Evolutionary conservation across 1,140 invertebrate species (phyloP), one percentile per base, ranked within the genome.

Genomic region (Paralvinella palmiformis): DNA sequence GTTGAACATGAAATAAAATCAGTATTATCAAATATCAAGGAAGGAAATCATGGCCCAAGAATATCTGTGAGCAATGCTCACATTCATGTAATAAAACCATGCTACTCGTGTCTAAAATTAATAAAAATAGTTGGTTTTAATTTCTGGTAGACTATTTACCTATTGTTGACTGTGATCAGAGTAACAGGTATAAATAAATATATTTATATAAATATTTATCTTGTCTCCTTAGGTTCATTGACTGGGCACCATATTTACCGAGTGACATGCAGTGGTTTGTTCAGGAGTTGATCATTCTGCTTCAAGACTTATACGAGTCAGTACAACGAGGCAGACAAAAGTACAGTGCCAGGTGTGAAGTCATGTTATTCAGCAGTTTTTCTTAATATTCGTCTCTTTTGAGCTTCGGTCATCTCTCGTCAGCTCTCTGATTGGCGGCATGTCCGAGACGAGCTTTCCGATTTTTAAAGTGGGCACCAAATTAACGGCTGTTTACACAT

Each of bases 211-310:
- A n/a, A 7, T 50, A 63, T 36, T 56, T 70, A 59, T 65, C 24
- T 64, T 33, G 72, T 69, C 71, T 72, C 68, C 71, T 10, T 65
- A 88, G 86, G 73, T 81, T 86, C 24, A 79, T 87, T 63, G 73
- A 83, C 35, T 81, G 82, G 64, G 81, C 85, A 22, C 87, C 87
- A 7, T 83, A 83, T 44, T 72, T 88, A 44, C 81, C 83, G 24
- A 59, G 66, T 36, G 72, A 75, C 65, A 48, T 73, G 13, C 22
- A 60, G n/a, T n/a, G n/a, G 7, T 32, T 35, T 36, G 29, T 31
- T 41, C 65, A 68, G 44, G 13, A 36, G 10, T 24, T 76, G 7
- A 35, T 71, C 5, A 56, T 64, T 17, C 66, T 82, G 67, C 73
- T 85, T 2, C 82, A 83, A 56, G 74, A 79, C 22, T 83, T 84